These are phyloP conservation scores for Drosophila percnosoma DNA, from an alignment of 2,888 invertebrate species.

Conservation along the genomic window DNA sequence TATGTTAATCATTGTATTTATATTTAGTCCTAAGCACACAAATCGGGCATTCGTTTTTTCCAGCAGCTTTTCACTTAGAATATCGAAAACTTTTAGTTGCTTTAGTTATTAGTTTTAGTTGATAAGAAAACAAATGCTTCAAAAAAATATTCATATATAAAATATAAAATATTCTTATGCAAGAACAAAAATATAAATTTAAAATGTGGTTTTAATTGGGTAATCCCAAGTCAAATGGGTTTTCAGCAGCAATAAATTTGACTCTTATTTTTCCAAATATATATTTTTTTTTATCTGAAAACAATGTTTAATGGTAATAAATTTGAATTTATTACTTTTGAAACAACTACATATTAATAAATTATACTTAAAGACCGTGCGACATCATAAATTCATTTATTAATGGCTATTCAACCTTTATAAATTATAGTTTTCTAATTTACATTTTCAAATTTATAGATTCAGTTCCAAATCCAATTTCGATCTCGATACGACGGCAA, in stretches of 20 bases:
- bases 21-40: conserved; percentile 52
- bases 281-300: no score
- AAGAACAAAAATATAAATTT: conserved; percentile 54
- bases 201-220: conserved; percentile 8
- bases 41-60: conserved; percentile 43
- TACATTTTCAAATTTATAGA: background rate
- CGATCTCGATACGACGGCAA: background rate
- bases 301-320: background rate
- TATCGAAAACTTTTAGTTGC: conserved; percentile 27
- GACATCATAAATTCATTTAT: background rate
- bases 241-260: background rate
- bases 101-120: conserved; percentile 51
- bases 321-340: background rate
- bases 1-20: conserved; percentile 57
- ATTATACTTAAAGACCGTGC: background rate
- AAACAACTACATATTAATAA: background rate
- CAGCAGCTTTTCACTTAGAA: conserved; percentile 17
- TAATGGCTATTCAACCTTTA: background rate
- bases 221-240: background rate
- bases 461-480: background rate
- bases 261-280: background rate
- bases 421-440: background rate
- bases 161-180: conserved; percentile 77
- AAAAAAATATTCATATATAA: conserved; percentile 68
- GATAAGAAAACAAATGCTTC: conserved; percentile 47